Evolutionary conservation across 1,140 invertebrate genomes (phyloP).

Genomic region (Mylabris phalerata): DNA sequence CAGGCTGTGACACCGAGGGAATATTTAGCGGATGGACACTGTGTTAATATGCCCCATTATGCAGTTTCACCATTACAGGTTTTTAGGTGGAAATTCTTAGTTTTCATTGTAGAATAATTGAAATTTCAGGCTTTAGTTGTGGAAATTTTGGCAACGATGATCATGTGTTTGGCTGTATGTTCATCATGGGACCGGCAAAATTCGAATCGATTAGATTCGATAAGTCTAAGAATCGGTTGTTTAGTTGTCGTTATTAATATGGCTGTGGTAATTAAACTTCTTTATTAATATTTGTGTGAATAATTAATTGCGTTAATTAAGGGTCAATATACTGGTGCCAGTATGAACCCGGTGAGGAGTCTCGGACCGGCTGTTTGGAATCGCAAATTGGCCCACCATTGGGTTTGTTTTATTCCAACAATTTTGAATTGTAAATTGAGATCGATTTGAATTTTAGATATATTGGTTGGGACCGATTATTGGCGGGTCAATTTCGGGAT

Average conservation of each 20-base stretch:
- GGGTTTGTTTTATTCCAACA: conserved; percentile 48
- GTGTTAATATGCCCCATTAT: conserved; percentile 9
- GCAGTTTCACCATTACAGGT: conserved; percentile 26
- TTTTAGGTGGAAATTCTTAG: neutral
- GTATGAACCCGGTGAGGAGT: conserved; percentile 73
- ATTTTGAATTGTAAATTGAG: no score
- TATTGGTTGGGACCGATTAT: conserved; percentile 5
- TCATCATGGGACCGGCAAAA: conserved; percentile 45
- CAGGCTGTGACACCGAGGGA: conserved; percentile 27
- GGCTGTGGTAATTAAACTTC: conserved; percentile 36
- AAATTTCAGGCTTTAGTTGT: conserved; percentile 38
- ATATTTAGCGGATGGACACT: conserved; percentile 7
- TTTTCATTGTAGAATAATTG: neutral
- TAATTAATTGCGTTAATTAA: conserved; percentile 29
- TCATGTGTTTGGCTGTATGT: conserved; percentile 45
- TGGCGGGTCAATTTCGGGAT: neutral
- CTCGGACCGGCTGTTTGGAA: conserved; percentile 68
- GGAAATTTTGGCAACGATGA: conserved; percentile 41
- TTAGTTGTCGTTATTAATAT: conserved; percentile 42
- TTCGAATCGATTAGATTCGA: conserved; percentile 42
- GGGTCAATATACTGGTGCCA: conserved; percentile 64
- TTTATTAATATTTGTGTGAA: neutral
- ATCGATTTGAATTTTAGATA: neutral
- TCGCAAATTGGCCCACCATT: conserved; percentile 57
- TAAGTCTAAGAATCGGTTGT: conserved; percentile 44